Evolutionary conservation across 2,113 vertebrate species (phyloP).

Genomic region (Cinclus cinclus): DNA sequence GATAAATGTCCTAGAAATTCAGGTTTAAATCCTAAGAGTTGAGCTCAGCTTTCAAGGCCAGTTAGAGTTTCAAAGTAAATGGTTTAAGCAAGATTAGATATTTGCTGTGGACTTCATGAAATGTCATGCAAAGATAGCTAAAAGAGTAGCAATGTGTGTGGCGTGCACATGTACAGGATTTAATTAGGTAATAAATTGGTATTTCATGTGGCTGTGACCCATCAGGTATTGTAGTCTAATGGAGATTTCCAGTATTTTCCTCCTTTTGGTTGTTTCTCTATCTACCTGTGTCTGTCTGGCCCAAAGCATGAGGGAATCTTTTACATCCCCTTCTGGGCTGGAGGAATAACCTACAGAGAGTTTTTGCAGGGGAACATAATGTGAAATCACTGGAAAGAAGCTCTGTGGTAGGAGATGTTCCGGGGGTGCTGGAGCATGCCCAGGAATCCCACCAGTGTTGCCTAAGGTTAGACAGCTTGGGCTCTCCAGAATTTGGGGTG

Average conservation of each 20-base stretch:
- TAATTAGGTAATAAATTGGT: background rate
- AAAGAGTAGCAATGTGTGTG: background rate
- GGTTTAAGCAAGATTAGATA: background rate
- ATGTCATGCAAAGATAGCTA: background rate
- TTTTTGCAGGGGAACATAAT: background rate
- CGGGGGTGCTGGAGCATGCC: background rate
- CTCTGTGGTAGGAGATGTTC: background rate
- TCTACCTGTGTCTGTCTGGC: fast-evolving
- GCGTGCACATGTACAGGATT: background rate
- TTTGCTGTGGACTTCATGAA: background rate
- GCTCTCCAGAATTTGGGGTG: background rate
- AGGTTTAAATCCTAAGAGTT: background rate
- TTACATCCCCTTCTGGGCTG: background rate
- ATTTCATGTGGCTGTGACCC: background rate
- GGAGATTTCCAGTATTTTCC: background rate
- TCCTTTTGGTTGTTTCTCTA: background rate
- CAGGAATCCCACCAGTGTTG: background rate
- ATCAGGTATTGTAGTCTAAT: background rate
- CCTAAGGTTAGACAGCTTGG: background rate
- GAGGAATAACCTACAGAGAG: background rate
- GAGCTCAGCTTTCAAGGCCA: background rate
- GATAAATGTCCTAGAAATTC: background rate
- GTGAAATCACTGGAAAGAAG: background rate
- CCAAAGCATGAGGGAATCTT: fast-evolving
- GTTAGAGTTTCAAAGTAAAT: background rate